These are phyloP conservation scores for Psylliodes chrysocephalus DNA, from an alignment of 2,888 invertebrate genomes.

Conservation along the genomic window DNA sequence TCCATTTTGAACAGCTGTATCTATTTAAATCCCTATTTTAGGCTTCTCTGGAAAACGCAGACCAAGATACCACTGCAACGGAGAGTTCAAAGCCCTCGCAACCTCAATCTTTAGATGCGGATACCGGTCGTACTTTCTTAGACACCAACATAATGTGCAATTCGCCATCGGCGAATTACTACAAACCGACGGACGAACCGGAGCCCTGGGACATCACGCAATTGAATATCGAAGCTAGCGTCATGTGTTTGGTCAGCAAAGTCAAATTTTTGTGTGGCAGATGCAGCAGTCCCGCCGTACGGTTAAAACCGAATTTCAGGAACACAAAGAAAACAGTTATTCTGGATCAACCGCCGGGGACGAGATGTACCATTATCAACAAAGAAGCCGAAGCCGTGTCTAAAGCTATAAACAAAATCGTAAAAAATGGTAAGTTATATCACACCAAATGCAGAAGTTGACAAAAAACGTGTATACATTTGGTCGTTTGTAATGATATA, in stretches of 20 bases:
- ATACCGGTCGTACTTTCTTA: constrained; percentile 62
- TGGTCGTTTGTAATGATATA: no score
- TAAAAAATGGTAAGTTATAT: constrained; percentile 66
- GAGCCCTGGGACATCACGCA: constrained; percentile 89
- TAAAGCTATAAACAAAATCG: constrained; percentile 68
- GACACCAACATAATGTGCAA: constrained; percentile 67
- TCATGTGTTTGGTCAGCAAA: constrained; percentile 87
- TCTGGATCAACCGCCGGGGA: constrained; percentile 46
- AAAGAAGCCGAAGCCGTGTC: constrained; percentile 58
- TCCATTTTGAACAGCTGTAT: no score
- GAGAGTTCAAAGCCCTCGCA: constrained; percentile 34
- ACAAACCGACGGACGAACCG: constrained; percentile 82
- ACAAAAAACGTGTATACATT: no score
- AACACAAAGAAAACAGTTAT: constrained; percentile 47
- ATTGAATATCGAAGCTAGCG: constrained; percentile 86
- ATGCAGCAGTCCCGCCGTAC: constrained; percentile 77
- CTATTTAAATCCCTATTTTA: no score
- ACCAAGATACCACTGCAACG: not conserved
- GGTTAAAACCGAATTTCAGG: constrained; percentile 67
- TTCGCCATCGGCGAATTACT: constrained; percentile 80
- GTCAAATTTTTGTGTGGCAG: constrained; percentile 81
- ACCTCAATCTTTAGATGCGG: constrained; percentile 51
- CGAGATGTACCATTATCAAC: constrained; percentile 39
- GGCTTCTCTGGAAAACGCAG: constrained; percentile 32
- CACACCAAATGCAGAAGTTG: no score